Evolutionary conservation across 2,888 invertebrate genomes (phyloP).

Genomic region (Megastigmus dorsalis): DNA sequence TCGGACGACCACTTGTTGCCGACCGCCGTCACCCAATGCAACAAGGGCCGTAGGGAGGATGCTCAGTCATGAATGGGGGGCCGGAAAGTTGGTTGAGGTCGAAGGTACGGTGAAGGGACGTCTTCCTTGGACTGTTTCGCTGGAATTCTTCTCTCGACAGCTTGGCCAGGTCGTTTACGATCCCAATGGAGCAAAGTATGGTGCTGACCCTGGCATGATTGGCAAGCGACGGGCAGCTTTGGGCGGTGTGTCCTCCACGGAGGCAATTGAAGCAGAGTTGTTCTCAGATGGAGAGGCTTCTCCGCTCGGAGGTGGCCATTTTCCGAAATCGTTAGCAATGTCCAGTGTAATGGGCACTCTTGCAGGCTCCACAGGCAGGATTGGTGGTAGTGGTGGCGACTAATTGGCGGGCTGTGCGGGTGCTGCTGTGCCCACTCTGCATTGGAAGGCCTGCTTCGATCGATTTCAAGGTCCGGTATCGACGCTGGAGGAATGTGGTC

Average conservation of each 20-base stretch:
- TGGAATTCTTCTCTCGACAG: neutral
- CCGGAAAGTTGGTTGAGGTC: neutral
- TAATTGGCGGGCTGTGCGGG: neutral
- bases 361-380: neutral
- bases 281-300: neutral
- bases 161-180: neutral
- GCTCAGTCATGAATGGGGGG: neutral
- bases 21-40: neutral
- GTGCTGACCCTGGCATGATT: neutral
- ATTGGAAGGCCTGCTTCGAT: neutral
- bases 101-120: neutral
- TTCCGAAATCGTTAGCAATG: neutral
- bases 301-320: neutral
- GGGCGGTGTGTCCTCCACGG: neutral
- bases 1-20: neutral
- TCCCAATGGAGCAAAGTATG: constrained; percentile 1
- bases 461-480: constrained; percentile 13
- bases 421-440: neutral
- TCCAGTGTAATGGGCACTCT: neutral
- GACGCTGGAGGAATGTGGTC: neutral
- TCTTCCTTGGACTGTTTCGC: neutral
- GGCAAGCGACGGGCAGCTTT: neutral
- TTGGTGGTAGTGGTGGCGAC: neutral
- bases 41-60: neutral
- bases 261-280: constrained; percentile 14